Conservation (phyloP, 2,888 invertebrate genomes). For the Leptopilina syphax region DNA sequence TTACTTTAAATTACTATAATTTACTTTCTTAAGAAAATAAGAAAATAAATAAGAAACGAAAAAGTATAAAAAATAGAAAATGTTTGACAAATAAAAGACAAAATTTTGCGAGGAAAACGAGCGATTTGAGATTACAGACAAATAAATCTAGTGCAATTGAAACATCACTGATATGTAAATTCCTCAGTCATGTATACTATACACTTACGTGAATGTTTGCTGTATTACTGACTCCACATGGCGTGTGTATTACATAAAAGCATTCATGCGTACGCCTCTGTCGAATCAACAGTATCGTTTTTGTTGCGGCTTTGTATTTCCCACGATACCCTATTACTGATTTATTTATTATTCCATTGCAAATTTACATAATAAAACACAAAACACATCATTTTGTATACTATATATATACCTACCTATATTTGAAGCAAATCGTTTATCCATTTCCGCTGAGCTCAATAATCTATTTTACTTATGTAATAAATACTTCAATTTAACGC, state of each 20-base stretch:
- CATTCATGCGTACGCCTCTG: slow-evolving; percentile 34
- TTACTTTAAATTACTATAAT: no score
- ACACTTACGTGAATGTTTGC: slow-evolving; percentile 21
- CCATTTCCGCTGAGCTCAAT: not conserved
- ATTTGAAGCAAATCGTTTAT: slow-evolving; percentile 20
- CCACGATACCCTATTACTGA: slow-evolving; percentile 30
- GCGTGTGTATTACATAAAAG: slow-evolving; percentile 31
- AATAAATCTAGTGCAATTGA: not conserved
- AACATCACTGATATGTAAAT: slow-evolving; percentile 8
- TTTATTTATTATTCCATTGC: slow-evolving; percentile 18
- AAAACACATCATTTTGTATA: slow-evolving; percentile 14
- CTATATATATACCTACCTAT: no score
- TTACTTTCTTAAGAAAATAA: no score
- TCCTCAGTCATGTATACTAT: slow-evolving; percentile 5
- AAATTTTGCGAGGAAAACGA: no score
- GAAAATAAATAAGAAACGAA: no score
- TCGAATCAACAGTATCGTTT: slow-evolving; percentile 14
- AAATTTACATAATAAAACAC: slow-evolving; percentile 7
- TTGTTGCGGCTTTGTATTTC: slow-evolving; percentile 36
- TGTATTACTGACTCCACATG: not conserved
- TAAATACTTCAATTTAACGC: not conserved
- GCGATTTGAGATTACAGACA: not conserved
- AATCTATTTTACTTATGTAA: not conserved
- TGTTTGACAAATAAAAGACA: no score
- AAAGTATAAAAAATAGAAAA: not conserved